These are phyloP conservation scores for Gobionotothen gibberifrons DNA, from an alignment of 2,797 vertebrate species.

Conservation along the genomic window DNA sequence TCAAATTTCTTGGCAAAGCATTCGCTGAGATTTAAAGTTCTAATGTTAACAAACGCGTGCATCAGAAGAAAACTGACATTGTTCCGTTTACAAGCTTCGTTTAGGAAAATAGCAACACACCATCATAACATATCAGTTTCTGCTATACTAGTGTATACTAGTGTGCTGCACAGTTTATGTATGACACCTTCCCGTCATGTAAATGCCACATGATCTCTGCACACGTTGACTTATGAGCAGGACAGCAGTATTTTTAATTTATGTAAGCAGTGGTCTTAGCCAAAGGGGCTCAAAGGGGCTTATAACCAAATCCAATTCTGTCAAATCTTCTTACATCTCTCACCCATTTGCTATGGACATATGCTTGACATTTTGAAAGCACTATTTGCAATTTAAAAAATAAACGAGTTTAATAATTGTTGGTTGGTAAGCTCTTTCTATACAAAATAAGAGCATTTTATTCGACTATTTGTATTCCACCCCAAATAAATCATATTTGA, in stretches of 20 bases:
- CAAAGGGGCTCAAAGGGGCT: conserved; percentile 69
- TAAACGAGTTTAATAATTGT: neutral
- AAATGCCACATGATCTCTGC: conserved; percentile 21
- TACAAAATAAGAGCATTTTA: conserved; percentile 19
- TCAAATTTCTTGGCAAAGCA: neutral
- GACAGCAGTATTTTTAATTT: conserved; percentile 71
- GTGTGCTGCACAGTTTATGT: neutral
- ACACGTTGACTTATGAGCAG: conserved; percentile 36
- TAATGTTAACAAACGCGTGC: neutral
- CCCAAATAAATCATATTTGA: conserved; percentile 3
- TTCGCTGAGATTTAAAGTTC: neutral
- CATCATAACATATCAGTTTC: neutral
- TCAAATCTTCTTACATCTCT: conserved; percentile 81
- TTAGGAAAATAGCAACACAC: too few relatives aligned
- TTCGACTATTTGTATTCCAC: neutral
- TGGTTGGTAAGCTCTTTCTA: neutral
- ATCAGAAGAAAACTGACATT: neutral
- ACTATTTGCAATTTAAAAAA: conserved; percentile 9
- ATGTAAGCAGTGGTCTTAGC: conserved; percentile 83
- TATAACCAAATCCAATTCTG: conserved; percentile 84
- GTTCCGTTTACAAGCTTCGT: conserved; percentile 1
- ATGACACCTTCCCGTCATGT: conserved; percentile 10
- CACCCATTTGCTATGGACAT: conserved; percentile 39
- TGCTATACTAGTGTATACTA: neutral
- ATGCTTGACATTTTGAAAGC: conserved; percentile 42